These are phyloP conservation scores for Psophia crepitans DNA, from an alignment of 2,113 vertebrate genomes.

Conservation along the genomic window DNA sequence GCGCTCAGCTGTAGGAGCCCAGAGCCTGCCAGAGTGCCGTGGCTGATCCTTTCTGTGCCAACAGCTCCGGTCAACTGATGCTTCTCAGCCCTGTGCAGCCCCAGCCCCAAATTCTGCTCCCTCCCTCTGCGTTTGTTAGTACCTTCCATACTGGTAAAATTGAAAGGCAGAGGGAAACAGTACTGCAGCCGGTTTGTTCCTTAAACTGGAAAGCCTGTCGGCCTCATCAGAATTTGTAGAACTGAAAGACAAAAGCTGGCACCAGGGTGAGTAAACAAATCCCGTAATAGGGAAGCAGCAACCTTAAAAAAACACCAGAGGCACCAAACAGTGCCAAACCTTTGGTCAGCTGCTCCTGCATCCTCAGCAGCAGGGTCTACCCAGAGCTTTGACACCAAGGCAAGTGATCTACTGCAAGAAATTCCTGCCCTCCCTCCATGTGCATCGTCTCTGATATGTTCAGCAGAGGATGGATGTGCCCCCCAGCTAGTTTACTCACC, in stretches of 20 bases:
- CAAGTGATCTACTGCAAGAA: neutral
- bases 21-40: fast-evolving
- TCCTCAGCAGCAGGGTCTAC: neutral
- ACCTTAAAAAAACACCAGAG: neutral
- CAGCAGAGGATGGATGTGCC: neutral
- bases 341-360: neutral
- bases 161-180: neutral
- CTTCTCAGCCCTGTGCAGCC: neutral
- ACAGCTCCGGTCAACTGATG: fast-evolving
- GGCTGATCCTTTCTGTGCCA: neutral
- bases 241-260: neutral
- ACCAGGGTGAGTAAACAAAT: neutral
- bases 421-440: neutral
- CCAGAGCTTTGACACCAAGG: neutral
- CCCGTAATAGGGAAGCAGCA: neutral
- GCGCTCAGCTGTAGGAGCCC: neutral
- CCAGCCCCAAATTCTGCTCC: neutral
- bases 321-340: too few relatives aligned
- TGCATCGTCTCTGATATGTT: too few relatives aligned
- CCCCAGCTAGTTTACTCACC: neutral
- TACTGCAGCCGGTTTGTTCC: neutral
- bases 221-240: neutral
- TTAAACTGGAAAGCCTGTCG: neutral
- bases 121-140: neutral
- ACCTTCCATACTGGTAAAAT: neutral